Percentiles rank a stretch among this genome's conserved stretches.
Evolutionary conservation across 2,888 invertebrate genomes (phyloP).

Genomic region (Sarcophaga rosellei): DNA sequence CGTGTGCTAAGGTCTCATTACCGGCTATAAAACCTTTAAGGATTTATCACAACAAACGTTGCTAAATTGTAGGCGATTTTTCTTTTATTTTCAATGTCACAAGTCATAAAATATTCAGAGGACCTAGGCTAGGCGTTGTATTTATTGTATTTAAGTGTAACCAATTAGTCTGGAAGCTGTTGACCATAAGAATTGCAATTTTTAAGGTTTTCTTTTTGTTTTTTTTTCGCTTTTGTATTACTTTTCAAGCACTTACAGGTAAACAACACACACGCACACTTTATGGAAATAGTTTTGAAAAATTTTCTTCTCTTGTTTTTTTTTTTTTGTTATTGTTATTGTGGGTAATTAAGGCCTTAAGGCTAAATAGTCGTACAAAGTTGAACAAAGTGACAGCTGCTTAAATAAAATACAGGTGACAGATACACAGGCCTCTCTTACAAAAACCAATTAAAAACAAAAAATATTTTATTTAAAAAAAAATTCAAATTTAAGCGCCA

Average conservation of each 20-base stretch:
- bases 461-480: not conserved
- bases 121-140: not conserved
- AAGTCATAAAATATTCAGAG: slow-evolving; percentile 41
- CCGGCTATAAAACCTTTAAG: slow-evolving; percentile 6
- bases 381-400: slow-evolving; percentile 57
- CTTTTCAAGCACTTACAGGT: slow-evolving; percentile 25
- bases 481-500: not conserved
- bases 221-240: not conserved
- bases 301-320: slow-evolving; percentile 3
- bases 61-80: not conserved
- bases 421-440: not conserved
- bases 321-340: slow-evolving; percentile 31
- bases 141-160: slow-evolving; percentile 49
- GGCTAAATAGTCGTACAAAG: slow-evolving; percentile 51
- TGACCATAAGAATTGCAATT: slow-evolving; percentile 40
- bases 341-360: slow-evolving; percentile 42
- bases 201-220: not conserved
- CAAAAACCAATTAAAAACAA: slow-evolving; percentile 4
- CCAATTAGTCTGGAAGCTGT: slow-evolving; percentile 58
- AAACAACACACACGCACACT: not conserved
- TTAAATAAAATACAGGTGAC: slow-evolving; percentile 64
- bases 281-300: not conserved
- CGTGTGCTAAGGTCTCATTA: not conserved
- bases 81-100: slow-evolving; percentile 3
- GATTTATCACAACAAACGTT: not conserved